Base-by-base conservation (phyloP, 2,797 vertebrate genomes). In the Meriones psammophilus region DNA sequence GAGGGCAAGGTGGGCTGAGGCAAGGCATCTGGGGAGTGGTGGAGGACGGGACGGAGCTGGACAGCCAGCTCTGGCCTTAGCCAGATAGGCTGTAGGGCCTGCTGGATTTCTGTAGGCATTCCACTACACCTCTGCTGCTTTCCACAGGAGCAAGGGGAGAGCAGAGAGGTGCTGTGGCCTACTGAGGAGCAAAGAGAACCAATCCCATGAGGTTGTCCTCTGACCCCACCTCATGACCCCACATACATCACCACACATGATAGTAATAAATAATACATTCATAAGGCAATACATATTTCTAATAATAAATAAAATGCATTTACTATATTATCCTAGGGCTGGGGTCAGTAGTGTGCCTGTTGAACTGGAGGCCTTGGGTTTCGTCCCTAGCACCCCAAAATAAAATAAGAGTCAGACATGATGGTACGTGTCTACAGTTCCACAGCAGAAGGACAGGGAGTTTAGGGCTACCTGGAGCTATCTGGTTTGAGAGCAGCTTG, bases 41-140 rank as follows among this genome's bases (percentile, higher is more conserved):
- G 10, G 1, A 12, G 36, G 60, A 1, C 39, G 1, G 0, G 17
- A 3, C 0, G 0, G 24, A 69, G 39, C 56, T 3, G 69, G 90
- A 5, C 71, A 24, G 6, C 42, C 3, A 7, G 15, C 17, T 24
- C 73, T 60, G 87, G n/a, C 46, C 78, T 73, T 60, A 20, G 76
- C 28, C 50, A 7, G 81, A 18, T 33, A 50, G 91, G 60, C 60
- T 8, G 14, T 8, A 0, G 68, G 93, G 73, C 20, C 36, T 76
- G 20, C 42, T 46, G 64, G 71, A 22, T 56, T 54, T 58, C 84
- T 33, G 4, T n/a, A 56, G 73, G 30, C 33, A 24, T 39, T 39
- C 87, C 22, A 2, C 8, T 0, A 15, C 28, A 58, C 76, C 17
- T 24, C 69, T 3, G 0, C 24, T 46, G 0, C 20, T 64, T 66